Evolutionary conservation across 2,113 vertebrate species (phyloP).

Genomic region (Prunella fulvescens): DNA sequence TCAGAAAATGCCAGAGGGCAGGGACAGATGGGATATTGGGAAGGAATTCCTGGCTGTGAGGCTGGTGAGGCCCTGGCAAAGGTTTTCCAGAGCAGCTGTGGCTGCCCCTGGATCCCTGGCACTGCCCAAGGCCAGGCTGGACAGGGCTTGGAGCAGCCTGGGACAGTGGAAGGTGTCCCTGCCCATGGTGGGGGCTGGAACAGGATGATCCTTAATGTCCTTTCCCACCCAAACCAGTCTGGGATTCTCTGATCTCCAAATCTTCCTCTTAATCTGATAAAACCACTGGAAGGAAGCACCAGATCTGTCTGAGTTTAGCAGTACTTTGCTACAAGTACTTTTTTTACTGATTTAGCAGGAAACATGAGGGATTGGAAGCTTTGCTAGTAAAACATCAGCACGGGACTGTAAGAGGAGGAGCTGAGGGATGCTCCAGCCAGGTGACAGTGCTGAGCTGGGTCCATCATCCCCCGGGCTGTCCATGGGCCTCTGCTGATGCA

Average conservation of each 20-base stretch:
- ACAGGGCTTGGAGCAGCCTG: rapidly evolving
- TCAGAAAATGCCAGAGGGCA: not conserved
- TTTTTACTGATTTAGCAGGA: not conserved
- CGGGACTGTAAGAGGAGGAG: not conserved
- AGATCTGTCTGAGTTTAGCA: not conserved
- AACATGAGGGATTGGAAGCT: too few relatives aligned
- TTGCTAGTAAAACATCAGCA: not conserved
- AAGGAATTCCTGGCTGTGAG: not conserved
- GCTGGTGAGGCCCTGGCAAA: not conserved
- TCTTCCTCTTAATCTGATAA: not conserved
- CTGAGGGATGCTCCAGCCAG: not conserved
- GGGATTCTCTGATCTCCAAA: not conserved
- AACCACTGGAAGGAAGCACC: not conserved
- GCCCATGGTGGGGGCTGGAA: rapidly evolving
- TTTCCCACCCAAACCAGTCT: not conserved
- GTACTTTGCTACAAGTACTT: not conserved
- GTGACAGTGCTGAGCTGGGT: not conserved
- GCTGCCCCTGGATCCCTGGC: not conserved
- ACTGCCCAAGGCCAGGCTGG: not conserved
- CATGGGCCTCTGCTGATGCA: not conserved
- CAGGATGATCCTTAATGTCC: rapidly evolving
- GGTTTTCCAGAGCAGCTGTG: not conserved
- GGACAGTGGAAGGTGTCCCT: not conserved
- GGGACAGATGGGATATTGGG: rapidly evolving
- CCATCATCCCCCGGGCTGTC: too few relatives aligned